Evolutionary conservation across 2,113 vertebrate species (phyloP).

Genomic region (Pelecanoides urinatrix): DNA sequence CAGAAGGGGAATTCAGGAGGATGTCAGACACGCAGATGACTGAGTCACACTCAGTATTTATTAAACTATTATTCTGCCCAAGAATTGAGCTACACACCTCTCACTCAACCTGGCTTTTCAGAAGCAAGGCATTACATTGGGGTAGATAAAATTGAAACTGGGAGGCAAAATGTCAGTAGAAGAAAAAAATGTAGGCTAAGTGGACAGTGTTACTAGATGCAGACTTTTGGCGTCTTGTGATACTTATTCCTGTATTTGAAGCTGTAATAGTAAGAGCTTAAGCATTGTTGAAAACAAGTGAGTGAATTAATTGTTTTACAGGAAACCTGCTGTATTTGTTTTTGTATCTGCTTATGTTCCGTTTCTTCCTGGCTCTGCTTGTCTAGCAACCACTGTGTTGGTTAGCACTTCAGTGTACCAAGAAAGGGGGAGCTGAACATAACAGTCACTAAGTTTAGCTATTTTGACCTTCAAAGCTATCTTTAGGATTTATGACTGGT

Average conservation of each 20-base stretch:
- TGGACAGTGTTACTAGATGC: background rate
- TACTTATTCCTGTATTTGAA: background rate
- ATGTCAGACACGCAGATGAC: background rate
- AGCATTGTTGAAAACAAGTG: background rate
- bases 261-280: background rate
- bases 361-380: background rate
- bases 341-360: background rate
- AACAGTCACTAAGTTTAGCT: background rate
- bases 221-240: background rate
- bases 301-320: background rate
- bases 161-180: background rate
- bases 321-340: background rate
- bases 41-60: background rate
- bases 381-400: rapidly evolving
- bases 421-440: background rate
- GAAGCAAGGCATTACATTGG: background rate
- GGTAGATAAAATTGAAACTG: background rate
- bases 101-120: background rate
- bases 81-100: background rate
- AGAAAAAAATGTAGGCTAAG: background rate
- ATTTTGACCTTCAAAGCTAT: conserved; percentile 11
- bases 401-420: background rate
- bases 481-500: background rate
- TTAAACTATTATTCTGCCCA: background rate
- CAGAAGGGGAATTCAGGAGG: background rate